Percentiles rank a stretch among this genome's conserved stretches.
These are phyloP conservation scores for Labrus mixtus DNA, from an alignment of 2,113 vertebrate species.

Conservation along the genomic window DNA sequence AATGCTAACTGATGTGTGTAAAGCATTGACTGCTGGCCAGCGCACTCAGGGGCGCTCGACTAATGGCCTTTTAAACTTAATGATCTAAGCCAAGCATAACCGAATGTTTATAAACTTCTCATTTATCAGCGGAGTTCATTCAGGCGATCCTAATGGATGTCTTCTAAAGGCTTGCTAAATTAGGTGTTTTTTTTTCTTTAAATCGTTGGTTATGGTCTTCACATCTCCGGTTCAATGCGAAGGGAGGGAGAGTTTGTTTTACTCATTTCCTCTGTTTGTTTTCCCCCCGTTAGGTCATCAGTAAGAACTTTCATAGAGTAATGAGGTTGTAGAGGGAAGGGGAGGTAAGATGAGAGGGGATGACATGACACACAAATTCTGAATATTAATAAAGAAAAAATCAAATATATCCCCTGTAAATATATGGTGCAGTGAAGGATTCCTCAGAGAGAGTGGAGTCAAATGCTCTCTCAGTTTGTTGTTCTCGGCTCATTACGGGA, in stretches of 20 bases:
- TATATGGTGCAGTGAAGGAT: too few relatives aligned
- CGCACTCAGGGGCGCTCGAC: slow-evolving; percentile 48
- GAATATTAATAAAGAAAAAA: too few relatives aligned
- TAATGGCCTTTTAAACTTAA: slow-evolving; percentile 75
- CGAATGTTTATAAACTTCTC: slow-evolving; percentile 66
- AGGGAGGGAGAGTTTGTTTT: slow-evolving; percentile 36
- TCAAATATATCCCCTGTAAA: too few relatives aligned
- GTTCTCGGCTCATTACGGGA: too few relatives aligned
- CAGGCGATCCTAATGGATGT: slow-evolving; percentile 59
- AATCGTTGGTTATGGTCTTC: slow-evolving; percentile 44
- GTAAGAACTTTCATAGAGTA: slow-evolving; percentile 14
- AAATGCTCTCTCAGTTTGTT: too few relatives aligned
- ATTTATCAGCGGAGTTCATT: slow-evolving; percentile 63
- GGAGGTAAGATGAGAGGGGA: not conserved
- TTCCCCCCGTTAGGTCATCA: slow-evolving; percentile 46
- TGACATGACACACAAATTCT: not conserved
- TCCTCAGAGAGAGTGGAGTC: too few relatives aligned
- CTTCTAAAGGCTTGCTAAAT: slow-evolving; percentile 59
- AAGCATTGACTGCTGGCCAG: slow-evolving; percentile 25
- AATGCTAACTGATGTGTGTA: slow-evolving; percentile 54
- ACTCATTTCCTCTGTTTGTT: slow-evolving; percentile 33
- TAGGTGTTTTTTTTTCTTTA: slow-evolving; percentile 64
- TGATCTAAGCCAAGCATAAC: slow-evolving; percentile 64
- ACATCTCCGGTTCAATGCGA: slow-evolving; percentile 43
- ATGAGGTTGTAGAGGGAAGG: slow-evolving; percentile 7